Evolutionary conservation across 2,797 vertebrate genomes (phyloP), one percentile per base, ranked within the genome.

Genomic region (Morus bassanus): DNA sequence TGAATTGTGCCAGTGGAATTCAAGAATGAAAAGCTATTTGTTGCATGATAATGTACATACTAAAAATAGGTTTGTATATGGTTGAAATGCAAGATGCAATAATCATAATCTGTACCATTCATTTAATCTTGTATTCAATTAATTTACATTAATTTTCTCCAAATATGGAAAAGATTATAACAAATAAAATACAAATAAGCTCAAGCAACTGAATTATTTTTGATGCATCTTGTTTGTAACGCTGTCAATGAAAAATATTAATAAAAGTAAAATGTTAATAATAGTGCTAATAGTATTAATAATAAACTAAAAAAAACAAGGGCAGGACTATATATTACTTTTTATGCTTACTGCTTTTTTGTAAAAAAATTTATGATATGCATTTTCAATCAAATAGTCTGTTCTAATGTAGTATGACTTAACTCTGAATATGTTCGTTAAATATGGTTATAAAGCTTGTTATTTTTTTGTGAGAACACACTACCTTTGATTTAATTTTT

Each of bases 401-500:
- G 46, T 96, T 96, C 57, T 93, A 96, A 93, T 56, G 21, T 15
- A 85, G 35, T 82, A 24, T 92, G 64, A 96, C 89, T 97, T 92
- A 95, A 94, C 51, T 81, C 37, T 63, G 33, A 76, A 74, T 97
- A 79, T 81, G 53, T 91, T 95, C 85, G 95, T 90, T 96, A 97
- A 94, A 81, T 97, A 88, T 96, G 46, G 73, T 89, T 97, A 97
- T 94, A 93, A 93, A 96, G 65, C 78, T 95, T 97, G 73, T 89
- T 92, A 92, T 91, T 93, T 89, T 92, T 74, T 70, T 79, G 87
- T 94, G 87, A 86, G 96, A 97, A 97, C 90, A 96, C 31, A 74
- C 84, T 96, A 94, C 50, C 91, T 98, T 97, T 97, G 96, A 98
- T 97, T 98, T 98, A 97, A 96, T 97, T 97, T 98, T 97, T 98